Evolutionary conservation across 2,888 invertebrate genomes (phyloP), one percentile per base, ranked within the genome.

Genomic region (Hofmannophila pseudospretella): DNA sequence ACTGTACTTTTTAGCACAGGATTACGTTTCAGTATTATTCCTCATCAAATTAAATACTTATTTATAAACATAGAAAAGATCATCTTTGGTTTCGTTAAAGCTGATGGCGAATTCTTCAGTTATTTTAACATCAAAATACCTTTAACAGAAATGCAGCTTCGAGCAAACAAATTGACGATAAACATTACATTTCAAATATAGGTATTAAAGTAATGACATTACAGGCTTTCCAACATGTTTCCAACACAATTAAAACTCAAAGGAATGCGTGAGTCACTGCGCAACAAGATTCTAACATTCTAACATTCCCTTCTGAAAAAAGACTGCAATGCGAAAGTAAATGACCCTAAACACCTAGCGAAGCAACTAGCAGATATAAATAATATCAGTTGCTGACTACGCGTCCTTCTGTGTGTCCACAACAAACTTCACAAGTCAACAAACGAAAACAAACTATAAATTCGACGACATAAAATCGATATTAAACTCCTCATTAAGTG

Each of bases 311-410:
- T 54, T 54, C 51, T 62, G 67, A 67, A 73, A 72, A 65, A 71
- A 62, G 62, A 64, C 54, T 53, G 51, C 62, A 47, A 58, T 55
- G 54, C 50, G 46, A 69, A 69, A 76, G 68, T 70, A 77, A 78
- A 78, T 74, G 71, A 76, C 74, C 75, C 75, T 73, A 72, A 74
- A 74, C 68, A 67, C 65, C 67, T 68, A 70, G 66, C 66, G 50
- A 59, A 60, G 56, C 66, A 69, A 68, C 69, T 62, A 69, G 52
- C 59, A 66, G 76, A 69, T 74, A 77, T 76, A 76, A 78, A 78
- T 80, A 76, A 75, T 75, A 72, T 67, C 65, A 65, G 58, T 64
- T 66, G 67, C 66, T 63, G 65, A 68, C 67, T 67, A 60, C 51
- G 64, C 58, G 59, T 54, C 49, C 49, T 50, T 44, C 48, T 44